phyloP scores from a whole-genome alignment of 1,140 invertebrate genomes.

The Aphelenchoides besseyi region DNA sequence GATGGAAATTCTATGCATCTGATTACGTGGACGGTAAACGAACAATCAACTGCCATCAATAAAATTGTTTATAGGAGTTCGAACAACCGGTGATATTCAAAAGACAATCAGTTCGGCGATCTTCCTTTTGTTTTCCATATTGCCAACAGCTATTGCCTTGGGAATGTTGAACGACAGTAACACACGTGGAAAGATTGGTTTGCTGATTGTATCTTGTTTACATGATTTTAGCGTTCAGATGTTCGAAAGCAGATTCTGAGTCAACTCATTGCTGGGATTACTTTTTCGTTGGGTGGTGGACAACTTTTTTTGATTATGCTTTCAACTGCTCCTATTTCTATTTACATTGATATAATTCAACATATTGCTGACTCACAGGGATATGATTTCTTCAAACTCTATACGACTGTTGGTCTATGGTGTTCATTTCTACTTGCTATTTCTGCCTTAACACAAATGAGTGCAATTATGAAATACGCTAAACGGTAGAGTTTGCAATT shows the following conservation, averaged over 20 bases:
- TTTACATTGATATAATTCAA: constrained; percentile 65
- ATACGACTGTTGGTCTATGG: constrained; percentile 64
- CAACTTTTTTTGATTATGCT: constrained; percentile 65
- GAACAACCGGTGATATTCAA: constrained; percentile 60
- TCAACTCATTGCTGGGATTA: constrained; percentile 64
- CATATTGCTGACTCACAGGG: constrained; percentile 62
- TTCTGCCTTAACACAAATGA: constrained; percentile 63
- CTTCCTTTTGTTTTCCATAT: constrained; percentile 66
- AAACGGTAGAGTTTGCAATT: constrained; percentile 59
- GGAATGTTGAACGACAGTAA: constrained; percentile 65
- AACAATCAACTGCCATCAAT: too few relatives aligned
- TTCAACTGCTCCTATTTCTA: constrained; percentile 64
- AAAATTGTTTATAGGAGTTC: constrained; percentile 52
- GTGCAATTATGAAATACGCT: constrained; percentile 64
- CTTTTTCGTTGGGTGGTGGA: constrained; percentile 65
- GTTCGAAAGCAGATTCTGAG: constrained; percentile 64
- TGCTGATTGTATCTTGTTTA: background rate
- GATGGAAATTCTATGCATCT: constrained; percentile 35
- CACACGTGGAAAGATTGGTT: constrained; percentile 64
- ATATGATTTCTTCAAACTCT: constrained; percentile 64
- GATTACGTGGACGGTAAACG: constrained; percentile 46
- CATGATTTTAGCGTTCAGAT: constrained; percentile 50
- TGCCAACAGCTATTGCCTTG: constrained; percentile 65
- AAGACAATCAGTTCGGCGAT: constrained; percentile 64
- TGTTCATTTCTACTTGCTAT: constrained; percentile 64